Conservation (phyloP, 2,888 invertebrate species). For the Arenicola marina region DNA sequence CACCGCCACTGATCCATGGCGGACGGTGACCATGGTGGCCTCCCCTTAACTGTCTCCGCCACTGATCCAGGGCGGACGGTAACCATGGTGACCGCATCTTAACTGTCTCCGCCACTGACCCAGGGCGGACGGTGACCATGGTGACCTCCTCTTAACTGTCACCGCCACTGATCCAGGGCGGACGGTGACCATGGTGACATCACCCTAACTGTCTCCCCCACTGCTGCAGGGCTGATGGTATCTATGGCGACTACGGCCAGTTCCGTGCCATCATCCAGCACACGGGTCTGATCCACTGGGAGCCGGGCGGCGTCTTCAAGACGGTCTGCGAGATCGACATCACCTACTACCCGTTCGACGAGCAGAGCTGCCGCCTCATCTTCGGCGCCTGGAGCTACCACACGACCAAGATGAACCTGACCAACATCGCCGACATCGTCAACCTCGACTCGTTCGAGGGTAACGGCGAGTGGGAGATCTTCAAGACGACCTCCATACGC, state of each 20-base stretch:
- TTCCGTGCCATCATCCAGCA: conserved; percentile 35
- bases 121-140: too few species aligned
- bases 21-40: too few species aligned
- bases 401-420: conserved; percentile 39
- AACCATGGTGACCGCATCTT: too few species aligned
- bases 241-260: conserved; percentile 39
- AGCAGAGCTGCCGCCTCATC: conserved; percentile 33
- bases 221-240: conserved; percentile 35
- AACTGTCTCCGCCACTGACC: too few species aligned
- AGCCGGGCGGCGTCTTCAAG: conserved; percentile 39
- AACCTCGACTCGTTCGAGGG: conserved; percentile 36
- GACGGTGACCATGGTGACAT: background rate
- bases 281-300: conserved; percentile 36
- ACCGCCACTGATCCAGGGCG: too few species aligned
- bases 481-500: conserved; percentile 15
- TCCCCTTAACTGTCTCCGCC: too few species aligned
- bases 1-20: too few species aligned
- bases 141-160: too few species aligned
- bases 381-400: conserved; percentile 41
- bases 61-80: too few species aligned
- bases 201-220: background rate
- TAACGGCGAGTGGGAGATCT: conserved; percentile 39
- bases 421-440: conserved; percentile 24
- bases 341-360: conserved; percentile 40
- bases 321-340: conserved; percentile 40